Conservation (phyloP, 2,888 invertebrate species). For the Chaetogeoica ovagalla region DNA sequence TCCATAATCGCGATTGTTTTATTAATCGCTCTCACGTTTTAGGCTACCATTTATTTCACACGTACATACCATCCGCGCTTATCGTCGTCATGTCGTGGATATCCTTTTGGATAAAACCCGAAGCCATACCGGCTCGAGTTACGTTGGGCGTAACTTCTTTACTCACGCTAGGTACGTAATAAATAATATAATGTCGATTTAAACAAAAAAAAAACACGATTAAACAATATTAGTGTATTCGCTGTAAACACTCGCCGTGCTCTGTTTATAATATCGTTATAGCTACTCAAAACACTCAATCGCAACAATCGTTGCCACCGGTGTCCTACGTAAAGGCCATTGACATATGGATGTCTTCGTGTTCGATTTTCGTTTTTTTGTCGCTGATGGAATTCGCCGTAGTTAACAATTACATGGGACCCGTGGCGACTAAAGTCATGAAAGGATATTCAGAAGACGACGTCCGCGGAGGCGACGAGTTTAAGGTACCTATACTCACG, state of each 20-base stretch:
- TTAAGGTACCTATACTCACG: conserved; percentile 68
- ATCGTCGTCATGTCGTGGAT: conserved; percentile 96
- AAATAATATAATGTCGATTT: conserved; percentile 54
- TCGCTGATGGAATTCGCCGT: conserved; percentile 89
- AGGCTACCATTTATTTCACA: conserved; percentile 88
- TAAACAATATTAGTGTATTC: not conserved
- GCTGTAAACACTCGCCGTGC: conserved; percentile 48
- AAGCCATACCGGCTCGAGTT: conserved; percentile 87
- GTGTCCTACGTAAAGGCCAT: conserved; percentile 92
- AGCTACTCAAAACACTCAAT: conserved; percentile 92
- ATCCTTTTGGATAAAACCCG: conserved; percentile 93
- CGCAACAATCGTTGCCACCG: conserved; percentile 84
- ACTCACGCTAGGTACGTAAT: conserved; percentile 71
- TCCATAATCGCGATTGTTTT: too few relatives aligned
- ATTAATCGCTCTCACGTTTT: conserved; percentile 62
- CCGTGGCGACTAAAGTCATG: conserved; percentile 85
- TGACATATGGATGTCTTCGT: conserved; percentile 91
- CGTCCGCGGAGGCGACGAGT: conserved; percentile 73
- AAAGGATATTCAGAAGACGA: conserved; percentile 88
- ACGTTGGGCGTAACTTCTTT: conserved; percentile 86
- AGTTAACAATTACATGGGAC: conserved; percentile 86
- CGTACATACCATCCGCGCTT: conserved; percentile 86
- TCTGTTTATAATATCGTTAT: conserved; percentile 54
- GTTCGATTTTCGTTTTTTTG: conserved; percentile 88
- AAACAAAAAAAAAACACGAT: not conserved